phyloP scores from a whole-genome alignment of 2,113 vertebrate genomes.

The Heloderma charlesbogerti region DNA sequence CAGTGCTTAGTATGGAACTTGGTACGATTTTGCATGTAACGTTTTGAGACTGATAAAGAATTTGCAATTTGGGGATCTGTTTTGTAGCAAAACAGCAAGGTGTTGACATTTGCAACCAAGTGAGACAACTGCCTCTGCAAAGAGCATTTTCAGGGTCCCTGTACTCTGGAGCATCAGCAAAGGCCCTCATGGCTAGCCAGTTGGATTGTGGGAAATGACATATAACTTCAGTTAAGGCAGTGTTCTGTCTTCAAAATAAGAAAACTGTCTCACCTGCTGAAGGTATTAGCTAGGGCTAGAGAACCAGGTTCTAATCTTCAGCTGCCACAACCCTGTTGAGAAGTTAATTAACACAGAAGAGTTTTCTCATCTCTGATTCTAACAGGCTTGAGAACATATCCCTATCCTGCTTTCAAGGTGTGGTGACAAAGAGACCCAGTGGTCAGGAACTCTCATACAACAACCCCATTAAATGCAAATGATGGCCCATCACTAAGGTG shows the following conservation, averaged over 20 bases:
- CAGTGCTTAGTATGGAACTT: neutral
- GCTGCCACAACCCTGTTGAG: neutral
- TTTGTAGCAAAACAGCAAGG: neutral
- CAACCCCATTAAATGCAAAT: neutral
- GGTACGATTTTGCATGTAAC: neutral
- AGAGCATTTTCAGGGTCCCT: slow-evolving; percentile 9
- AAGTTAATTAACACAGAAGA: neutral
- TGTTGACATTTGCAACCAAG: slow-evolving; percentile 20
- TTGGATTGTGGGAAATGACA: slow-evolving; percentile 13
- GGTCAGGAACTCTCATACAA: neutral
- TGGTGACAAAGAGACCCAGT: neutral
- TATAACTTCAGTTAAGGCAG: slow-evolving; percentile 1
- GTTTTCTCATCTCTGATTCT: neutral
- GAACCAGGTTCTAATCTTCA: neutral
- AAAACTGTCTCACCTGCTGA: neutral
- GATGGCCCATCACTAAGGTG: neutral
- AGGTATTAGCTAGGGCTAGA: neutral
- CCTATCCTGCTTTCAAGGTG: neutral
- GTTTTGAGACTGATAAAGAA: neutral
- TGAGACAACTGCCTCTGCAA: neutral
- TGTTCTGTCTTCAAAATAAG: neutral
- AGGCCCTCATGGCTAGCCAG: neutral
- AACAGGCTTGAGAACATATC: neutral
- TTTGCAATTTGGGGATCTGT: neutral
- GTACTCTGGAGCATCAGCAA: neutral